phyloP scores from a whole-genome alignment of 2,113 vertebrate species.

The Lepus europaeus region DNA sequence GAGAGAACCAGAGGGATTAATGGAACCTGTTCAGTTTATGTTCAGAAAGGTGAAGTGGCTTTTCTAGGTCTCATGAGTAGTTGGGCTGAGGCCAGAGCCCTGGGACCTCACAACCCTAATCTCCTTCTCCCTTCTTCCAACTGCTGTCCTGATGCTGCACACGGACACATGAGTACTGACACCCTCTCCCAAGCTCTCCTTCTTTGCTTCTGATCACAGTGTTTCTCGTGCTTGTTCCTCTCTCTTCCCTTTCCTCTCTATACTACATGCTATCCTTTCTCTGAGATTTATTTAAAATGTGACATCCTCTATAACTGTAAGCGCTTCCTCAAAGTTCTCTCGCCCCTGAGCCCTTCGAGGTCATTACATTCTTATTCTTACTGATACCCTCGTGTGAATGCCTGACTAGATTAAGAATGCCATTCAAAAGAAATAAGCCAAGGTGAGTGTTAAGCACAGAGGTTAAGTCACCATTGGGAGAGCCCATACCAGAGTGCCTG shows the following conservation, averaged over 20 bases:
- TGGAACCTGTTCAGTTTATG: neutral
- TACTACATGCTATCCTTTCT: neutral
- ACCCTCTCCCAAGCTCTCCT: neutral
- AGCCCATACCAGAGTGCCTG: no score
- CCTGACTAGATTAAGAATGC: neutral
- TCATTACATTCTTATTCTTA: neutral
- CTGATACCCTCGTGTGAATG: neutral
- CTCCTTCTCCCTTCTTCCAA: no score
- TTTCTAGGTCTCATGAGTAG: neutral
- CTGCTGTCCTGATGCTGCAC: neutral
- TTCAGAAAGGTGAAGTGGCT: neutral
- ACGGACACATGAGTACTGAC: neutral
- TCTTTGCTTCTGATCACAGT: neutral
- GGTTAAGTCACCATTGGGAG: no score
- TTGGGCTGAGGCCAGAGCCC: neutral
- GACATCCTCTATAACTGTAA: neutral
- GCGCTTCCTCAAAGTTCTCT: neutral
- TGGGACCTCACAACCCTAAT: neutral
- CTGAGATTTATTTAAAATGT: constrained; percentile 8
- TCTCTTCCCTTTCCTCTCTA: neutral
- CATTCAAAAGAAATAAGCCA: neutral
- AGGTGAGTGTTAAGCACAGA: no score
- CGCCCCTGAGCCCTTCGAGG: neutral
- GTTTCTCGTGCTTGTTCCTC: neutral
- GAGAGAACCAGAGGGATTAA: neutral